phyloP scores from a whole-genome alignment of 35 echinoderm and acorn worm species.

The Apostichopus californicus region DNA sequence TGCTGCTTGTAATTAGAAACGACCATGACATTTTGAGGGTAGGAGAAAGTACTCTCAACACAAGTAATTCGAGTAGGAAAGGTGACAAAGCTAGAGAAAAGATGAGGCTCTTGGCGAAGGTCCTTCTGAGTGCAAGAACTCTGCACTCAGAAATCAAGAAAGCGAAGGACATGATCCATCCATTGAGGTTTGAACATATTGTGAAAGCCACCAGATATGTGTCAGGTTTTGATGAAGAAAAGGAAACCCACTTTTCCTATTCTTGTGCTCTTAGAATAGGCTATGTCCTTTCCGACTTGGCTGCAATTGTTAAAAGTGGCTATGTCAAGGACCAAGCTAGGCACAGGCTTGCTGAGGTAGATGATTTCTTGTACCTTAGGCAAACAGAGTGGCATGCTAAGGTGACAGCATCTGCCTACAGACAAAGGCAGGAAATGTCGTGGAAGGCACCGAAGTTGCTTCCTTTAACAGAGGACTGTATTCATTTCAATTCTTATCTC shows the following conservation, averaged over 20 bases:
- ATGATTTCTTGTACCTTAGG: conserved; percentile 21
- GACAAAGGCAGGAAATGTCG: conserved; percentile 17
- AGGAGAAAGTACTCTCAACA: conserved; percentile 11
- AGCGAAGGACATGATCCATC: conserved; percentile 17
- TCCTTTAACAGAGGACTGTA: conserved; percentile 48
- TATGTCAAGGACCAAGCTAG: not conserved
- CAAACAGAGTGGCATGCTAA: conserved; percentile 32
- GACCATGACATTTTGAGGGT: conserved; percentile 27
- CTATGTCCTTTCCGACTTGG: conserved; percentile 15
- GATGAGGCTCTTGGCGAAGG: conserved; percentile 24
- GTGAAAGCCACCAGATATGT: not conserved
- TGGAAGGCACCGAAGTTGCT: conserved; percentile 22
- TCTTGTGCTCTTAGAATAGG: conserved; percentile 46
- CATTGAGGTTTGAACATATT: conserved; percentile 15
- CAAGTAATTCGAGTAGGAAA: conserved; percentile 15
- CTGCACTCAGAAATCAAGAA: not conserved
- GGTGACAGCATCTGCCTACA: conserved; percentile 22
- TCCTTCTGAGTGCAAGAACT: conserved; percentile 33
- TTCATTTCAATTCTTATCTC: not conserved
- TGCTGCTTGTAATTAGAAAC: not conserved
- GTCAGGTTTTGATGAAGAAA: conserved; percentile 47
- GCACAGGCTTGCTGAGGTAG: conserved; percentile 28
- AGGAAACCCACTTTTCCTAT: conserved; percentile 24
- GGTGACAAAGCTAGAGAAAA: not conserved
- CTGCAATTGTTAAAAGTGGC: conserved; percentile 7